Evolutionary conservation across 2,797 vertebrate genomes (phyloP).

Genomic region (Muscicapa striata): DNA sequence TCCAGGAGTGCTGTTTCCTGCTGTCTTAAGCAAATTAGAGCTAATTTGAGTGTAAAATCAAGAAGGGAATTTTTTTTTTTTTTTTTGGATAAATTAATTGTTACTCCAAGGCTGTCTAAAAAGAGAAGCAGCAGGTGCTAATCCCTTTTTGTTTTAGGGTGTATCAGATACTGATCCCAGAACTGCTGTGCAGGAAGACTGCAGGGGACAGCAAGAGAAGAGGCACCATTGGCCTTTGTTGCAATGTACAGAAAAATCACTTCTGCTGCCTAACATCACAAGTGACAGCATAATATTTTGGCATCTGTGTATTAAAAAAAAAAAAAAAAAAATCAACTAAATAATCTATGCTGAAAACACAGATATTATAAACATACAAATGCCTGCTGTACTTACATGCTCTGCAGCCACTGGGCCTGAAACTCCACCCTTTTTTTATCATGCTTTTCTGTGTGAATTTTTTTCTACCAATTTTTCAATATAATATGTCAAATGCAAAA

Average conservation of each 20-base stretch:
- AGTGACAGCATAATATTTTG: background rate
- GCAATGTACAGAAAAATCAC: background rate
- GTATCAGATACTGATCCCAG: background rate
- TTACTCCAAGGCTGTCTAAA: background rate
- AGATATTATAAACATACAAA: background rate
- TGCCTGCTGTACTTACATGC: background rate
- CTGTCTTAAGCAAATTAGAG: background rate
- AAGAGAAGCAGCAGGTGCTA: background rate
- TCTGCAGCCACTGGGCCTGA: background rate
- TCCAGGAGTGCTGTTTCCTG: background rate
- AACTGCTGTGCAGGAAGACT: background rate
- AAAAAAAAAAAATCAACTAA: background rate
- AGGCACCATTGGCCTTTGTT: background rate
- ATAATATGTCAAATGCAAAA: background rate
- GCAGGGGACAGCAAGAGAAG: background rate
- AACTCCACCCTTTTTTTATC: background rate
- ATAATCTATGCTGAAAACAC: background rate
- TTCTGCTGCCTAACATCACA: background rate
- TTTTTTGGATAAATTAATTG: background rate
- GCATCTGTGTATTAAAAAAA: accelerated
- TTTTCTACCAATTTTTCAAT: background rate
- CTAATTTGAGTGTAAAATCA: background rate
- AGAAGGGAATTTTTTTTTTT: background rate
- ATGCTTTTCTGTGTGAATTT: background rate
- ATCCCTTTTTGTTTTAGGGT: background rate